Conservation (phyloP, 2,113 vertebrate species). For the Chaetorhynchus papuensis region DNA sequence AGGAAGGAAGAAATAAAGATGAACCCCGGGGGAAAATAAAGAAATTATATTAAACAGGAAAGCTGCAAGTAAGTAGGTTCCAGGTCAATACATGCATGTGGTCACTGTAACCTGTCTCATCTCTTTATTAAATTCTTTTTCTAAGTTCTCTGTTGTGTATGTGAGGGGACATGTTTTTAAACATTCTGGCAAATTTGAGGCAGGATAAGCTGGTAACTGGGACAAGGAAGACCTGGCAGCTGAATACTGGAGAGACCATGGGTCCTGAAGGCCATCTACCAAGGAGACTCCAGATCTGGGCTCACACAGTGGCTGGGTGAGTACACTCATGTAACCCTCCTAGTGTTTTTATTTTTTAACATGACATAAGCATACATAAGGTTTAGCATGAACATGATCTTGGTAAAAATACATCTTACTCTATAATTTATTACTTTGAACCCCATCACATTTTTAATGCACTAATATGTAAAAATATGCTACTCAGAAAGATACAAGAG, state of each 20-base stretch:
- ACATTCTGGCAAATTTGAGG: not conserved
- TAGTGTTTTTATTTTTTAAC: not conserved
- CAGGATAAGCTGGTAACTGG: not conserved
- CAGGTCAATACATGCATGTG: not conserved
- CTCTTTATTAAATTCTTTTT: not conserved
- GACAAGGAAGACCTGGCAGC: not conserved
- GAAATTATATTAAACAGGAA: not conserved
- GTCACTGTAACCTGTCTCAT: not conserved
- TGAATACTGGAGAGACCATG: not conserved
- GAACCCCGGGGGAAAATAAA: not conserved
- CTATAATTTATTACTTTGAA: not conserved
- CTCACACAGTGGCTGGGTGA: not conserved
- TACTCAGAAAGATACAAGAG: not conserved
- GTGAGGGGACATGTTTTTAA: not conserved
- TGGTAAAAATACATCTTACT: not conserved
- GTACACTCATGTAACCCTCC: rapidly evolving
- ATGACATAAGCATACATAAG: not conserved
- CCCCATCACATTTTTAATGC: not conserved
- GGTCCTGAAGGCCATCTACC: not conserved
- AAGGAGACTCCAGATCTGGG: not conserved
- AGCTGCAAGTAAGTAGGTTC: not conserved
- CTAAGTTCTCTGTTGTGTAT: not conserved
- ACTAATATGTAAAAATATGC: not conserved
- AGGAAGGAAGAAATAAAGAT: not conserved
- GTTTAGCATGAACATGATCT: not conserved